Percentiles rank a stretch among this genome's conserved stretches.
These are phyloP conservation scores for Cecidostiba fungosa DNA, from an alignment of 2,888 invertebrate species.

Conservation along the genomic window DNA sequence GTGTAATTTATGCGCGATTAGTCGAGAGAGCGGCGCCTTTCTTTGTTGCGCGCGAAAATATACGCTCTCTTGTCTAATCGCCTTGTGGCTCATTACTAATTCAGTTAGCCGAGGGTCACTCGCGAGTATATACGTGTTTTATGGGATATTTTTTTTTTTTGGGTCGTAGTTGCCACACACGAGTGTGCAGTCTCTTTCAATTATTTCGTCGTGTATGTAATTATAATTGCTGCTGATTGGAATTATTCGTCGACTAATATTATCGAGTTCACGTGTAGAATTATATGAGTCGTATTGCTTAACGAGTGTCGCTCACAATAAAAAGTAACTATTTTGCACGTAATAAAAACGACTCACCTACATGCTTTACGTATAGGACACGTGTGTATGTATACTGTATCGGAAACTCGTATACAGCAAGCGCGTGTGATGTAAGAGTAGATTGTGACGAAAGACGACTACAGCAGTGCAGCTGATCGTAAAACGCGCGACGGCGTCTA, in stretches of 20 bases:
- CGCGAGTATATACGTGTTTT: not conserved
- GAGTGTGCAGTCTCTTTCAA: not conserved
- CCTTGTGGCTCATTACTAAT: conserved; percentile 33
- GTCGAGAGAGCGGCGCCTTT: conserved; percentile 3
- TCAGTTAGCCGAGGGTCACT: conserved; percentile 30
- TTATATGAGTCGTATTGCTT: not conserved
- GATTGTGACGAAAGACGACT: conserved; percentile 19
- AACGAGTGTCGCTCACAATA: not conserved
- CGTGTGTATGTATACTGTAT: too few relatives aligned
- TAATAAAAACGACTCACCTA: conserved; percentile 7
- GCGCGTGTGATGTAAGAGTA: not conserved
- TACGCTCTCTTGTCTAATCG: conserved; percentile 32
- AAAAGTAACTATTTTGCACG: not conserved
- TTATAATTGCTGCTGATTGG: not conserved
- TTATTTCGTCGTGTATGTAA: not conserved
- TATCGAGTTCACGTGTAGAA: not conserved
- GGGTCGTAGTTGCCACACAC: not conserved
- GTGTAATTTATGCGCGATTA: conserved; percentile 29
- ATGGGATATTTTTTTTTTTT: not conserved
- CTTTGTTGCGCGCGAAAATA: conserved; percentile 5
- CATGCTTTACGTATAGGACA: not conserved
- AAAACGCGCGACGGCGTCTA: not conserved
- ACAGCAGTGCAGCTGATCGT: conserved; percentile 16
- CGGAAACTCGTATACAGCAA: not conserved
- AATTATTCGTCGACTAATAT: not conserved